Conservation (phyloP, 2,113 vertebrate species). For the Hippocampus mohnikei region DNA sequence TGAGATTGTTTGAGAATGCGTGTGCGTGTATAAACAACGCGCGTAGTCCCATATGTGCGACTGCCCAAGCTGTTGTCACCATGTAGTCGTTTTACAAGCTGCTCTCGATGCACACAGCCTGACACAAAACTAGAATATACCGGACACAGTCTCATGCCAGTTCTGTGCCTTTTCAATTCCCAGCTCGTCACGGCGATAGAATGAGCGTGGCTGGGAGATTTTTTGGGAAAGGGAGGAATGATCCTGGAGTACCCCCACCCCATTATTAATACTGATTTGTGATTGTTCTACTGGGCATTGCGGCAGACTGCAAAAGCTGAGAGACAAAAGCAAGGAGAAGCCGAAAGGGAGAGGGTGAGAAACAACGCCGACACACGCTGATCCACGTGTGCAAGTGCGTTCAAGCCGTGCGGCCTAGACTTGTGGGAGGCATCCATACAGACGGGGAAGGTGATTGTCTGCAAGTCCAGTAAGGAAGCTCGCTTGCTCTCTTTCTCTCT, state of each 20-base stretch:
- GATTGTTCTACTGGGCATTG: slow-evolving; percentile 44
- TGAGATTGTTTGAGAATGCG: slow-evolving; percentile 36
- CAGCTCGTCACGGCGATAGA: slow-evolving; percentile 16
- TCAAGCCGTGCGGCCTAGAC: slow-evolving; percentile 51
- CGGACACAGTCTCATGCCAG: slow-evolving; percentile 18
- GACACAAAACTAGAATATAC: slow-evolving; percentile 35
- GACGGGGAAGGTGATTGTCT: slow-evolving; percentile 67
- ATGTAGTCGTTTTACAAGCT: slow-evolving; percentile 49
- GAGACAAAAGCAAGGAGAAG: slow-evolving; percentile 44
- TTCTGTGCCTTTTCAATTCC: slow-evolving; percentile 42
- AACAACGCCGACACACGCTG: slow-evolving; percentile 36
- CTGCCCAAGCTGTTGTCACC: slow-evolving; percentile 49
- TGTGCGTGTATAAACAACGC: slow-evolving; percentile 39
- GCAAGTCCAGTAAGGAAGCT: slow-evolving; percentile 62
- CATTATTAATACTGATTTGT: slow-evolving; percentile 41
- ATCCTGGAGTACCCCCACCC: slow-evolving; percentile 11
- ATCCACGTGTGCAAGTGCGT: slow-evolving; percentile 29
- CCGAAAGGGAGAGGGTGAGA: slow-evolving; percentile 20
- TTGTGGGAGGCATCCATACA: slow-evolving; percentile 62
- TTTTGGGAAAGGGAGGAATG: slow-evolving; percentile 16
- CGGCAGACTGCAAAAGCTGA: slow-evolving; percentile 25
- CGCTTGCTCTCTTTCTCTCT: background rate
- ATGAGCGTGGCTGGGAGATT: slow-evolving; percentile 31
- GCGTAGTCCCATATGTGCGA: slow-evolving; percentile 52
- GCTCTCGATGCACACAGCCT: slow-evolving; percentile 35